Conservation (phyloP, 2,113 vertebrate species). For the Cyprinodon tularosa region DNA sequence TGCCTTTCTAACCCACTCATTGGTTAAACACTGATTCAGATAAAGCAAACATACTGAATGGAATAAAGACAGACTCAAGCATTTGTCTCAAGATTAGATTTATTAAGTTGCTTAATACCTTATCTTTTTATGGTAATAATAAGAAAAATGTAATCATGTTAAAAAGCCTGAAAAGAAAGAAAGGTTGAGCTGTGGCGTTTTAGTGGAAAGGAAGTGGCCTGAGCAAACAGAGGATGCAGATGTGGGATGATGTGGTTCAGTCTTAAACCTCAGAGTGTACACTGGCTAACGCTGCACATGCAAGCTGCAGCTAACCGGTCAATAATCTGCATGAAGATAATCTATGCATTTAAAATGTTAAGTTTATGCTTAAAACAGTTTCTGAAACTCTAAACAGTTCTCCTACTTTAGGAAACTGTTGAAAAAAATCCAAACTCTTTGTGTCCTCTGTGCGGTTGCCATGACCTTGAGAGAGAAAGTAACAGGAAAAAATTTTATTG, state of each 20-base stretch:
- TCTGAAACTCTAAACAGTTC: too few species aligned
- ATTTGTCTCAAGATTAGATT: background rate
- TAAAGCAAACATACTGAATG: background rate
- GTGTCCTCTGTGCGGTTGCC: background rate
- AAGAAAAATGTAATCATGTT: background rate
- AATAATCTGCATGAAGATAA: background rate
- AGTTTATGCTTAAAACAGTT: too few species aligned
- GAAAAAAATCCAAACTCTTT: too few species aligned
- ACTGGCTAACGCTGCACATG: background rate
- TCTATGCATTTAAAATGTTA: too few species aligned
- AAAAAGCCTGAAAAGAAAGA: background rate
- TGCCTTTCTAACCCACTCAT: background rate
- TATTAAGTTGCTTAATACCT: too few species aligned
- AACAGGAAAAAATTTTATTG: background rate
- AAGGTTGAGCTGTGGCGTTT: background rate
- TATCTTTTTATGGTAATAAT: background rate
- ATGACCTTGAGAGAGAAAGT: background rate
- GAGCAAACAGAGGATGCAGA: background rate
- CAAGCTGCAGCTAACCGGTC: background rate
- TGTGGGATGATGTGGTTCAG: background rate
- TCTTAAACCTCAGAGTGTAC: background rate
- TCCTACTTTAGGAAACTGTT: too few species aligned
- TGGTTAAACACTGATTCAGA: background rate
- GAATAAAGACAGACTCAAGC: background rate
- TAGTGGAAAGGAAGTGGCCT: background rate